Percentiles rank a stretch among this genome's conserved stretches.
phyloP scores from a whole-genome alignment of 2,113 vertebrate species.

The Ochotona curzoniae region DNA sequence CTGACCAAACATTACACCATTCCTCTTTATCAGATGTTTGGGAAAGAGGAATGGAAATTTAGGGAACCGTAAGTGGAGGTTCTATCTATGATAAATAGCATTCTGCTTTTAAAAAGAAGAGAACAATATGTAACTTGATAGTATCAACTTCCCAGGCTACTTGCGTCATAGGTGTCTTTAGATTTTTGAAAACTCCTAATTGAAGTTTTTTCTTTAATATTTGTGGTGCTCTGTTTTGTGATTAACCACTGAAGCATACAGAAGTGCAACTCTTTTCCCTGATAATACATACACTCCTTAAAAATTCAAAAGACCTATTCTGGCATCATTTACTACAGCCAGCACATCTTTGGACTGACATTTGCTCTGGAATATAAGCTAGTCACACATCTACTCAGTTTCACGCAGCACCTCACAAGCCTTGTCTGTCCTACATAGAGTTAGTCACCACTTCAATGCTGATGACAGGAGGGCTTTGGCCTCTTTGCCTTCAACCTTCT shows the following conservation, averaged over 20 bases:
- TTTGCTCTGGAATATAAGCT: neutral
- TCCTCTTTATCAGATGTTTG: neutral
- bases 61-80: neutral
- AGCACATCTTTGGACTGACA: neutral
- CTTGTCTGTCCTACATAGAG: too few relatives aligned
- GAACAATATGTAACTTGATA: neutral
- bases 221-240: neutral
- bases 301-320: neutral
- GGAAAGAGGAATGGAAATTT: fast-evolving
- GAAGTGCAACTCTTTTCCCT: neutral
- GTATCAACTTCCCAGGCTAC: neutral
- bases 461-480: neutral
- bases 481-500: neutral
- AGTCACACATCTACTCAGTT: neutral
- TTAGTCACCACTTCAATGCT: neutral
- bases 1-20: neutral
- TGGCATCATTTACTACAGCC: neutral
- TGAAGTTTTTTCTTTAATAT: neutral
- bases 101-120: neutral
- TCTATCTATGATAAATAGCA: neutral
- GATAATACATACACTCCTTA: neutral
- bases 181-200: neutral
- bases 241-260: neutral
- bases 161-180: neutral
- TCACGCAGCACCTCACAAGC: neutral